These are phyloP conservation scores for Lutjanus erythropterus DNA, from an alignment of 2,113 vertebrate species.

Conservation along the genomic window DNA sequence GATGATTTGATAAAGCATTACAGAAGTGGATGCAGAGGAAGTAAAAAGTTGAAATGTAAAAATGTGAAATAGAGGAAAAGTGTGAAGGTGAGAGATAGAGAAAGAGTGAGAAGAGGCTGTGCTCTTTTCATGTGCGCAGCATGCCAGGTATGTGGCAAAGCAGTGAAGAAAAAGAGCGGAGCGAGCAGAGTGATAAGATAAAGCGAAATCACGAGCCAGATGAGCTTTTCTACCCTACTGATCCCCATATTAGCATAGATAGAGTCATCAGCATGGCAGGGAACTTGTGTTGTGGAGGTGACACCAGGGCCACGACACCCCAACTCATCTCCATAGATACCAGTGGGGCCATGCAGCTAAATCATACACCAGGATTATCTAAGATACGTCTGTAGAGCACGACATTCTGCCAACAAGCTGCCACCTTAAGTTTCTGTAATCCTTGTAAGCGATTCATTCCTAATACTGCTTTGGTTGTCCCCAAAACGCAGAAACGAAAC, in stretches of 20 bases:
- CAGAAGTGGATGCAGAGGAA: slow-evolving; percentile 25
- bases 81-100: slow-evolving; percentile 40
- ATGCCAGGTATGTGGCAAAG: slow-evolving; percentile 63
- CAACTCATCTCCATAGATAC: slow-evolving; percentile 83
- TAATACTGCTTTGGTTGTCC: slow-evolving; percentile 50
- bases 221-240: slow-evolving; percentile 67
- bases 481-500: slow-evolving; percentile 46
- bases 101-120: slow-evolving; percentile 27
- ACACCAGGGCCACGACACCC: slow-evolving; percentile 64
- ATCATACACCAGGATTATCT: slow-evolving; percentile 75
- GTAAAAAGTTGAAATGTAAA: slow-evolving; percentile 42
- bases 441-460: slow-evolving; percentile 60
- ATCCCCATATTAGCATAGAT: slow-evolving; percentile 86
- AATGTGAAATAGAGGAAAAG: slow-evolving; percentile 33
- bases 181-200: slow-evolving; percentile 83
- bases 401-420: slow-evolving; percentile 66
- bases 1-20: slow-evolving; percentile 50
- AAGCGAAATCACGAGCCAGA: slow-evolving; percentile 67
- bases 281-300: slow-evolving; percentile 70
- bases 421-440: slow-evolving; percentile 68
- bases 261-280: slow-evolving; percentile 75
- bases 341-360: slow-evolving; percentile 64
- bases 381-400: slow-evolving; percentile 51
- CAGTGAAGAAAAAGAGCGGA: slow-evolving; percentile 46
- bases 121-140: slow-evolving; percentile 62